Percentiles rank a stretch among this genome's conserved stretches.
These are phyloP conservation scores for Watsonalla cultraria DNA, from an alignment of 2,888 invertebrate genomes.

Conservation along the genomic window DNA sequence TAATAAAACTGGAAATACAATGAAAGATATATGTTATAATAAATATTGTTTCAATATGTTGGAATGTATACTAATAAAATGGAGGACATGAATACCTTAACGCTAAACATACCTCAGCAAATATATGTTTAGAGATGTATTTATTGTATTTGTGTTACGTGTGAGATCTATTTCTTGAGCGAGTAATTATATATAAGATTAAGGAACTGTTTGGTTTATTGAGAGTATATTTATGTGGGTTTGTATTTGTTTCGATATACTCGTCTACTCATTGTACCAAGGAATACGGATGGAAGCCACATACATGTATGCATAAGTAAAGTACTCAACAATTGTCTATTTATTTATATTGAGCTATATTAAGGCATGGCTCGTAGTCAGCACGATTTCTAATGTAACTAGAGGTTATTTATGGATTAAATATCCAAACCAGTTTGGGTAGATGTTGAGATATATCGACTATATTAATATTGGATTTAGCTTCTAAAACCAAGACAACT, in stretches of 20 bases:
- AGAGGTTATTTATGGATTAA: neutral
- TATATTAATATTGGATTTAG: too few species aligned
- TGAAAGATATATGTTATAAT: conserved; percentile 1
- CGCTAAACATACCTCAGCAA: conserved; percentile 29
- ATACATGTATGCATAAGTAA: neutral
- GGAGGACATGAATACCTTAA: conserved; percentile 18
- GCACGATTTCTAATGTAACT: neutral
- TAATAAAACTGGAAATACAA: neutral
- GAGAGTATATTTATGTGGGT: neutral
- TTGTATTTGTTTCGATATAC: neutral
- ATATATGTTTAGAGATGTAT: conserved; percentile 21
- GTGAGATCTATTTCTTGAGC: conserved; percentile 16
- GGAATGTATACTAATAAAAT: conserved; percentile 43
- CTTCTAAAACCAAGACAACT: too few species aligned
- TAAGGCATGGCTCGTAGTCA: neutral
- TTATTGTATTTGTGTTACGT: conserved; percentile 25
- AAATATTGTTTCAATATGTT: conserved; percentile 13
- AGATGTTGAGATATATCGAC: neutral
- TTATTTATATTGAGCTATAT: neutral
- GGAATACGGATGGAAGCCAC: neutral
- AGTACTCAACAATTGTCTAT: neutral
- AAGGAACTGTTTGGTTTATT: neutral
- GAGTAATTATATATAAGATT: neutral
- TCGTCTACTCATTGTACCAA: neutral
- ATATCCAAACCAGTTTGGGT: neutral